Evolutionary conservation across 2,888 invertebrate species (phyloP).

Genomic region (Bugulina stolonifera): DNA sequence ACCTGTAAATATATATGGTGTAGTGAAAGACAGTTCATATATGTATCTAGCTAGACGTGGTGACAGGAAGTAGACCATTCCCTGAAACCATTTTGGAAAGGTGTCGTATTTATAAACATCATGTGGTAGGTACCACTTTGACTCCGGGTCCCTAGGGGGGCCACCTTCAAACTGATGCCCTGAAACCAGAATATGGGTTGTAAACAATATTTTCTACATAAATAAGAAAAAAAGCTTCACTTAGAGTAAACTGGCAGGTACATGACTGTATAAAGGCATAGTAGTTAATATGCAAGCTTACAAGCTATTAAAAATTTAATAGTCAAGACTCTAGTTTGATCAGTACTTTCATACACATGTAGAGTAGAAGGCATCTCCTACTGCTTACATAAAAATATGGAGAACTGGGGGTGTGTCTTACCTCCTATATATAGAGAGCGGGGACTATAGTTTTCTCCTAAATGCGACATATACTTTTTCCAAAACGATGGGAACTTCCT

Average conservation of each 20-base stretch:
- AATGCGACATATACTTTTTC: background rate
- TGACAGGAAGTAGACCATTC: constrained; percentile 16
- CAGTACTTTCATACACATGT: too few relatives aligned
- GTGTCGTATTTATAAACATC: constrained; percentile 18
- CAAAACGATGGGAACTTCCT: constrained; percentile 11
- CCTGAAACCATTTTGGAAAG: constrained; percentile 19
- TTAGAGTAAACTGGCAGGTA: too few relatives aligned
- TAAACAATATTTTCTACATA: too few relatives aligned
- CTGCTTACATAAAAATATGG: too few relatives aligned
- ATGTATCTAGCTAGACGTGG: background rate
- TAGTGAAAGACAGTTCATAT: constrained; percentile 8
- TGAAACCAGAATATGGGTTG: background rate
- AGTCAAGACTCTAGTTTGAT: too few relatives aligned
- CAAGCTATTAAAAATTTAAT: too few relatives aligned
- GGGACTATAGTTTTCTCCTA: background rate
- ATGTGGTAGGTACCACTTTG: constrained; percentile 7
- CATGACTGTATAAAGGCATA: too few relatives aligned
- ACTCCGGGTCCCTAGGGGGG: background rate
- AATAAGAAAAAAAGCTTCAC: too few relatives aligned
- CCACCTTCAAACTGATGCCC: constrained; percentile 9
- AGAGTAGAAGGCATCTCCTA: too few relatives aligned
- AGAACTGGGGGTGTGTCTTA: too few relatives aligned
- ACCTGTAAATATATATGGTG: constrained; percentile 21
- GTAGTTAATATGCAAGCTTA: too few relatives aligned
- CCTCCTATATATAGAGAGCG: background rate